phyloP scores from a whole-genome alignment of 2,888 invertebrate species.

The Dryocosmus kuriphilus region DNA sequence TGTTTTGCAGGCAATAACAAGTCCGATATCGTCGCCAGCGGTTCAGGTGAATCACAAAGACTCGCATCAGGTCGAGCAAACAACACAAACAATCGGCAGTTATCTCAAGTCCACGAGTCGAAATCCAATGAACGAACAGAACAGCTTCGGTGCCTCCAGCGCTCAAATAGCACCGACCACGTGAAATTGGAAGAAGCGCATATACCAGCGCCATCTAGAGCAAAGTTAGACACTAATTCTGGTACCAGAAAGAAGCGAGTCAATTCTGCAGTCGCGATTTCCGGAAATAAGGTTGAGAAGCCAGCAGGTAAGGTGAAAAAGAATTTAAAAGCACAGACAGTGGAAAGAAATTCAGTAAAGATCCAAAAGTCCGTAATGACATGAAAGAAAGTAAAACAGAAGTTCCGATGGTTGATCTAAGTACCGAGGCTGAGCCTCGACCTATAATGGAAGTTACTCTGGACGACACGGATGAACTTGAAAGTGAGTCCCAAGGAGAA shows the following conservation, averaged over 20 bases:
- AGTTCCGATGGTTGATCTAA: not conserved
- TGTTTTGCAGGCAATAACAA: constrained; percentile 67
- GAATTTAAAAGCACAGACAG: not conserved
- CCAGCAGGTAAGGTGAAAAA: not conserved
- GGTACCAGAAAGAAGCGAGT: constrained; percentile 44
- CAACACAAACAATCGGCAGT: constrained; percentile 19
- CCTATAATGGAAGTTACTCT: constrained; percentile 15
- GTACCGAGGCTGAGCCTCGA: not conserved
- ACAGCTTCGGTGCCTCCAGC: constrained; percentile 56
- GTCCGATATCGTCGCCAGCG: constrained; percentile 68
- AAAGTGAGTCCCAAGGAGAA: not conserved
- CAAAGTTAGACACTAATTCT: constrained; percentile 69
- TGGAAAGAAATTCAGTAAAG: constrained; percentile 44
- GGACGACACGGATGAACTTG: constrained; percentile 8
- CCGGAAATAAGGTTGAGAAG: not conserved
- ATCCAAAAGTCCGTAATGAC: constrained; percentile 51
- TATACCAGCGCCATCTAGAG: constrained; percentile 76
- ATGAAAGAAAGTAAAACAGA: not conserved
- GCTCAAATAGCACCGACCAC: constrained; percentile 67
- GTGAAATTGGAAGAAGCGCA: constrained; percentile 78
- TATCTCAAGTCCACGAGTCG: constrained; percentile 27
- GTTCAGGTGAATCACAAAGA: constrained; percentile 55
- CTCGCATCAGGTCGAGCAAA: constrained; percentile 13
- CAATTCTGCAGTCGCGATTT: not conserved
- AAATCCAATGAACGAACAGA: constrained; percentile 56